These are phyloP conservation scores for Phalacrocorax brasilianus DNA, from an alignment of 2,113 vertebrate species.

Conservation along the genomic window DNA sequence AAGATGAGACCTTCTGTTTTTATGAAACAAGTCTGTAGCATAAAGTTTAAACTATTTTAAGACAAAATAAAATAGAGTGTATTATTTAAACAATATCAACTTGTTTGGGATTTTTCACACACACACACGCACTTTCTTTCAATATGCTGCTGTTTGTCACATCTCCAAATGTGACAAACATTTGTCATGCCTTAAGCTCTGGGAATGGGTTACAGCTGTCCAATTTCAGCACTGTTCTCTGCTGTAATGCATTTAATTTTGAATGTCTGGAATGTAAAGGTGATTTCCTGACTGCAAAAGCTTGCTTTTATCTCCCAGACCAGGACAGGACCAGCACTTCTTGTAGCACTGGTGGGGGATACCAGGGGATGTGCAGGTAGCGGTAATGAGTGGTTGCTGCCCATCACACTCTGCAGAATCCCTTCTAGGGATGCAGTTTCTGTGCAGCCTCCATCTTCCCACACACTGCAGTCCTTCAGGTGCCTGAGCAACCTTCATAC, in stretches of 20 bases:
- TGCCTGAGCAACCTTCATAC: not conserved
- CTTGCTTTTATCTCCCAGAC: not conserved
- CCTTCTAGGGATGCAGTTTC: not conserved
- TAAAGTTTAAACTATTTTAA: conserved; percentile 98
- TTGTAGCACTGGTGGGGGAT: fast-evolving
- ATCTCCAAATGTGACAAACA: not conserved
- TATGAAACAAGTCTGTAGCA: conserved; percentile 94
- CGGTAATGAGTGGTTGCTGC: not conserved
- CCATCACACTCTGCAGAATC: fast-evolving
- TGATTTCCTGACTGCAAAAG: not conserved
- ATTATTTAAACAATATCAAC: conserved; percentile 87
- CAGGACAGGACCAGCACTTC: not conserved
- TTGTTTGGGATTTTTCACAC: not conserved
- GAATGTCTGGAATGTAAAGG: not conserved
- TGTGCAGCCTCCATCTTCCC: not conserved
- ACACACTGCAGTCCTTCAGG: not conserved
- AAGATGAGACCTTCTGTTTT: conserved; percentile 86
- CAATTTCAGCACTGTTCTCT: not conserved
- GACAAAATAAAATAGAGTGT: conserved; percentile 89
- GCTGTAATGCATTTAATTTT: not conserved
- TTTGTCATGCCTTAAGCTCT: not conserved
- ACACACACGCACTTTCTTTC: not conserved
- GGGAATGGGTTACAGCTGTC: not conserved
- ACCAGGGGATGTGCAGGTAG: not conserved
- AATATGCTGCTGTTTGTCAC: not conserved